These are phyloP conservation scores for Euphydryas editha DNA, from an alignment of 2,888 invertebrate species.

Conservation along the genomic window DNA sequence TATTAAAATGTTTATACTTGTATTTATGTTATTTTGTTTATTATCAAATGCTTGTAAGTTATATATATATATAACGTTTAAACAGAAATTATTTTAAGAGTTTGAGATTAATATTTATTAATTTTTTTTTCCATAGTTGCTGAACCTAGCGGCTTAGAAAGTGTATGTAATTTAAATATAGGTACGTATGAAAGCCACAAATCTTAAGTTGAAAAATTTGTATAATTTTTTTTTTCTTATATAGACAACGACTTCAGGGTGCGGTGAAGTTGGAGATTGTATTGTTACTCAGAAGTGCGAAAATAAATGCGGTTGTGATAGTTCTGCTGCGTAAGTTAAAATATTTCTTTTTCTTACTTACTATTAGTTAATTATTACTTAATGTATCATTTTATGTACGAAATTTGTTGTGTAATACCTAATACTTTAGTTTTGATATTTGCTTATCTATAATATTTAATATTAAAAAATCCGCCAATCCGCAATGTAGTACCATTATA, in stretches of 20 bases:
- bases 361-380: too few relatives aligned
- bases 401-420: too few relatives aligned
- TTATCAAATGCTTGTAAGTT: slow-evolving; percentile 36
- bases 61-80: not conserved
- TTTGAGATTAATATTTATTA: not conserved
- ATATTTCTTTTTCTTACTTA: not conserved
- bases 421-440: too few relatives aligned
- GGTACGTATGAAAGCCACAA: slow-evolving; percentile 1
- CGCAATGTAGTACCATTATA: too few relatives aligned
- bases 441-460: too few relatives aligned
- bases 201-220: slow-evolving; percentile 15
- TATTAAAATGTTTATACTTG: slow-evolving; percentile 17
- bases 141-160: slow-evolving; percentile 12
- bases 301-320: slow-evolving; percentile 60
- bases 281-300: slow-evolving; percentile 45
- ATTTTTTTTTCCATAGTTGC: slow-evolving; percentile 12
- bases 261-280: slow-evolving; percentile 54
- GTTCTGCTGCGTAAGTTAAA: slow-evolving; percentile 46
- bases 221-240: slow-evolving; percentile 20
- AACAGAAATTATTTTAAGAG: not conserved
- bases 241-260: slow-evolving; percentile 35
- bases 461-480: too few relatives aligned
- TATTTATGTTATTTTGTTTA: slow-evolving; percentile 32
- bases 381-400: too few relatives aligned
- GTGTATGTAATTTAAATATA: slow-evolving; percentile 18